Base-by-base conservation (phyloP, 2,113 vertebrate species). In the Pangasianodon gigas region DNA sequence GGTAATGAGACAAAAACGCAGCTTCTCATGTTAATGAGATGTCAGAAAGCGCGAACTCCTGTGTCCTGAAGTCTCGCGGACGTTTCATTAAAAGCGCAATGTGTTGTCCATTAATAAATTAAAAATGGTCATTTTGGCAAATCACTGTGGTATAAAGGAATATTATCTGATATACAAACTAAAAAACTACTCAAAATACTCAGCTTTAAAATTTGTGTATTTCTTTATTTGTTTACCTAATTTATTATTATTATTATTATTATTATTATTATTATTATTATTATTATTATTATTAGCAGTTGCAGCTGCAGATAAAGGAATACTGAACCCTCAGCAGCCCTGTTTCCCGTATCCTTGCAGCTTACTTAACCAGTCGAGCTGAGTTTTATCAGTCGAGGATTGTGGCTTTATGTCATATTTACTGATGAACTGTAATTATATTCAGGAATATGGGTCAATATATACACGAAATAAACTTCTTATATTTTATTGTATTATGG, bases 351-450 rank as follows among this genome's bases (percentile, higher is more conserved):
- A 48, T 81, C 48, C 6, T n/a, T 52, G 48, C 65, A 87, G 37
- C n/a, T 29, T 4, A 62, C 10, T 21, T 79, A 82, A 75, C 48
- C n/a, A 51, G 75, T 86, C 69, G 90, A 93, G 96, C 97, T 98
- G 98, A 99, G 97, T 98, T 99, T 97, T 98, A 98, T 98, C 98
- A 98, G 97, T 98, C 96, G 92, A 84, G 29, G 84, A 90, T 90
- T 89, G 52, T 84, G 87, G 10, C 60, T 83, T 85, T 90, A 60
- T 56, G 83, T 81, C 84, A 88, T 92, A 9, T 88, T 85, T 91
- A 93, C 92, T 92, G 51, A 95, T 92, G 93, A 95, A 95, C 94
- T 95, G 93, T 54, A 90, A 52, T n/a, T 54, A 90, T 94, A 93
- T 93, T 93, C 93, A 94, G 95, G 93, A 95, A 94, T 98, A 99